Conservation (phyloP, 1,140 invertebrate genomes). For the Plodia interpunctella region DNA sequence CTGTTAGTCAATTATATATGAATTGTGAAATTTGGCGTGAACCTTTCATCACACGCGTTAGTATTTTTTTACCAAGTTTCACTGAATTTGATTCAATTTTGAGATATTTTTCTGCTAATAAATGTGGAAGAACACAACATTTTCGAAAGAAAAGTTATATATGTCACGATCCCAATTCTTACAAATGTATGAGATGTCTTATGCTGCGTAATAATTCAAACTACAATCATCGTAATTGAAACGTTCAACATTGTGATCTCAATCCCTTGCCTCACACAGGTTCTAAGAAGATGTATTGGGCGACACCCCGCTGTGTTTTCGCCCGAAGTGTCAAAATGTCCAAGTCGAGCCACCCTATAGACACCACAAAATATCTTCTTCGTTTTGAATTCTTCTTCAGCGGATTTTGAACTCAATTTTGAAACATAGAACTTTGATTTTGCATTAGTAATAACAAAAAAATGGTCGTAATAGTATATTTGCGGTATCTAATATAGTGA, state of each 20-base stretch:
- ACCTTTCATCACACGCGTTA: too few species aligned
- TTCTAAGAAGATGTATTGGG: slow-evolving; percentile 64
- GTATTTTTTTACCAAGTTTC: too few species aligned
- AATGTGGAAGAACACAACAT: too few species aligned
- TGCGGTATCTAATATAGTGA: slow-evolving; percentile 47
- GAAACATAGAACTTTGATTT: slow-evolving; percentile 14
- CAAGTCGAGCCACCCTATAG: slow-evolving; percentile 55
- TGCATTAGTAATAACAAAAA: not conserved
- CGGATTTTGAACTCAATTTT: slow-evolving; percentile 20
- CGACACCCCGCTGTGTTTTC: slow-evolving; percentile 63
- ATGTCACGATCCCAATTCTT: too few species aligned
- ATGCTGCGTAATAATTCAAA: not conserved
- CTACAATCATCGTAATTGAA: slow-evolving; percentile 49
- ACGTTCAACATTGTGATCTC: slow-evolving; percentile 50
- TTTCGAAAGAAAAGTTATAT: too few species aligned
- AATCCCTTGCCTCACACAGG: slow-evolving; percentile 55
- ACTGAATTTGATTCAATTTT: too few species aligned
- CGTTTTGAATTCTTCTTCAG: slow-evolving; percentile 8
- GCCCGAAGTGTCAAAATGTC: slow-evolving; percentile 72
- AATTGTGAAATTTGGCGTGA: too few species aligned
- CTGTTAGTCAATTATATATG: too few species aligned
- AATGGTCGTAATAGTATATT: slow-evolving; percentile 30
- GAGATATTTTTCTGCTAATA: too few species aligned
- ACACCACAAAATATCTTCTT: slow-evolving; percentile 22
- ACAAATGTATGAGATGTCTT: not conserved